These are phyloP conservation scores for Gouania willdenowi DNA, from an alignment of 2,797 vertebrate species.

Conservation along the genomic window DNA sequence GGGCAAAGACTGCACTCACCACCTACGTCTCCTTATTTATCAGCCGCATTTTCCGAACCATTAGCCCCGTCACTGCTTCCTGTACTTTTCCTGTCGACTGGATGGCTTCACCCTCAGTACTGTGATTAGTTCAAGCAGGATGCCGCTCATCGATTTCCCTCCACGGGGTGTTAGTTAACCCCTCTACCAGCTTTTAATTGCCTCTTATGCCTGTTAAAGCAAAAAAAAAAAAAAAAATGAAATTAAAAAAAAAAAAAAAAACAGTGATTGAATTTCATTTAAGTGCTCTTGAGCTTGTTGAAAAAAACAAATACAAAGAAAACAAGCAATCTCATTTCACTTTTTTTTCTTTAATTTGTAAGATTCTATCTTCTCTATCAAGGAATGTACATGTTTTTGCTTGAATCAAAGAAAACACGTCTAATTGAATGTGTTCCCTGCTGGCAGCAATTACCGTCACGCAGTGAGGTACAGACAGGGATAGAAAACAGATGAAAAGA, in stretches of 20 bases:
- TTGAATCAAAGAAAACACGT: slow-evolving; percentile 34
- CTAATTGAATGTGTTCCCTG: slow-evolving; percentile 65
- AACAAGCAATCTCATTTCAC: too few species aligned
- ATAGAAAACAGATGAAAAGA: slow-evolving; percentile 31
- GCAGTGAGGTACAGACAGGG: slow-evolving; percentile 28
- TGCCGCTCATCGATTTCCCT: slow-evolving; percentile 64
- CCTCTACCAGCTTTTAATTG: slow-evolving; percentile 68
- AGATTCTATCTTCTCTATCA: slow-evolving; percentile 11
- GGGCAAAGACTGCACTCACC: slow-evolving; percentile 31
- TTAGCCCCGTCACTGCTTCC: slow-evolving; percentile 68
- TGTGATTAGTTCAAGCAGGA: slow-evolving; percentile 67
- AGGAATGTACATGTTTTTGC: slow-evolving; percentile 23
- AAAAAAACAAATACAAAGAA: too few species aligned
- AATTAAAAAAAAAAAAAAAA: neutral
- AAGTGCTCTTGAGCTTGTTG: neutral
- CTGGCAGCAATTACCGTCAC: slow-evolving; percentile 50
- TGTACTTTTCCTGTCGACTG: slow-evolving; percentile 64
- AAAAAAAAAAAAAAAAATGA: neutral
- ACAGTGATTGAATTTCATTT: slow-evolving; percentile 8
- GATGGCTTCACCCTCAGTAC: slow-evolving; percentile 50
- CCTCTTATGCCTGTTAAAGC: slow-evolving; percentile 55
- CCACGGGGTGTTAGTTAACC: slow-evolving; percentile 67
- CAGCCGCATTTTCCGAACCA: slow-evolving; percentile 68
- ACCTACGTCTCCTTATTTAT: slow-evolving; percentile 59
- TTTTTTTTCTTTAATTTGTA: slow-evolving; percentile 9